phyloP scores from a whole-genome alignment of 2,888 invertebrate genomes.

The Tipula helvola region DNA sequence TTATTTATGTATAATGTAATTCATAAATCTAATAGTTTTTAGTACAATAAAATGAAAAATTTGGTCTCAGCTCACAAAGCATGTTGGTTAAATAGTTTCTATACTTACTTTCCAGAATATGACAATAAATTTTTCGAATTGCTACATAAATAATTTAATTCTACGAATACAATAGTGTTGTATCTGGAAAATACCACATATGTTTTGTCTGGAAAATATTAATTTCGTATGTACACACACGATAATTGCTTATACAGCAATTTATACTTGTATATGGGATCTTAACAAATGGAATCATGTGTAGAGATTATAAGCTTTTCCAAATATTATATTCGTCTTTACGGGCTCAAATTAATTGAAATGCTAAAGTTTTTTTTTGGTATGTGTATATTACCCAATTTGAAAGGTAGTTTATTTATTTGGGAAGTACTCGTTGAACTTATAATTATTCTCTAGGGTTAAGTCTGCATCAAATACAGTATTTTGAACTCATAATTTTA shows the following conservation, averaged over 20 bases:
- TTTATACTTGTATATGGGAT: neutral
- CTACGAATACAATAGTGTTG: neutral
- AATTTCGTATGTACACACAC: neutral
- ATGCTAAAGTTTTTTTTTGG: neutral
- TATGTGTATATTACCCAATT: neutral
- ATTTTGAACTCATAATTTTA: too few relatives aligned
- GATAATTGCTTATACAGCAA: neutral
- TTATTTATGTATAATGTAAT: neutral
- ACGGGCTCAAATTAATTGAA: neutral
- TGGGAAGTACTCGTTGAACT: too few relatives aligned
- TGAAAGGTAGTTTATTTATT: neutral
- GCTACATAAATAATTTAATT: neutral
- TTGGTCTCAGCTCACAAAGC: neutral
- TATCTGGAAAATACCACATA: neutral
- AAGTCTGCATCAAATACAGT: too few relatives aligned
- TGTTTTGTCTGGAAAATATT: neutral
- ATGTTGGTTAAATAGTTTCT: neutral
- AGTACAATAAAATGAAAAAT: neutral
- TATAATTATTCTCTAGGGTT: too few relatives aligned
- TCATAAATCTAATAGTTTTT: neutral
- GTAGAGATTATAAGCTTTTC: neutral
- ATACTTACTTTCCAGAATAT: neutral
- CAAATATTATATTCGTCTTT: neutral
- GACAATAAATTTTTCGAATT: neutral
- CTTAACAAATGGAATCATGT: neutral